Evolutionary conservation across 2,888 invertebrate species (phyloP), one percentile per base, ranked within the genome.

Genomic region (Eueremaeus valkanovi): DNA sequence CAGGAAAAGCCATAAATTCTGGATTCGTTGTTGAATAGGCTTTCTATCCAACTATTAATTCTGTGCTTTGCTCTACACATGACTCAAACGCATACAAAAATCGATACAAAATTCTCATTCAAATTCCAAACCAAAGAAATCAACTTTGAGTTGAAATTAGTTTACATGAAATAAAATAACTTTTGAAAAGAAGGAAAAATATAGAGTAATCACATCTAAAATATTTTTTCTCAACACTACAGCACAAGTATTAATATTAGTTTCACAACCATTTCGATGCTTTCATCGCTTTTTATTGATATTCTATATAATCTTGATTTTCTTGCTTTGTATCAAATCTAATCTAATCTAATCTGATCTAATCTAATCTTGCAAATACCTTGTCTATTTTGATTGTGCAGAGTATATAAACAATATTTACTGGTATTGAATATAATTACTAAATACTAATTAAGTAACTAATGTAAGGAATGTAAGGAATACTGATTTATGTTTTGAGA

Each of bases 91-190:
- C 11, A 58, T 31, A 29, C 31, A 61, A 61, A 33, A 66, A 66
- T 66, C 66, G 21, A 66, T 66, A 33, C 33, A n/a, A 66, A 13
- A 36, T 36, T 66, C 21, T 33, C n/a, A 66, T 36, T 66, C 66
- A 18, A 36, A 36, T 66, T 21, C 31, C 2, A 36, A n/a, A 36
- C 21, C 66, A 18, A n/a, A 45, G 36, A 66, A 66, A 66, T 66
- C 16, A 36, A 66, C 36, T 66, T 66, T 66, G 5, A n/a, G n/a
- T 66, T 29, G 21, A 66, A 66, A 66, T 66, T 36, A 66, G 66
- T 66, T 66, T 66, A 66, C 1, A 61, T 66, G 40, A 66, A 36
- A 66, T 66, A 18, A 66, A 66, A 66, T 13, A 18, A 66, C 24
- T 58, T 21, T 21, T 16, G 16, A 21, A 18, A 40, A 36, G 21